Evolutionary conservation across 30 jellyfish, hydroid and myxozoan species (phyloP), one percentile per base, ranked within the genome.

Genomic region (Pseudorhiza aurosa): DNA sequence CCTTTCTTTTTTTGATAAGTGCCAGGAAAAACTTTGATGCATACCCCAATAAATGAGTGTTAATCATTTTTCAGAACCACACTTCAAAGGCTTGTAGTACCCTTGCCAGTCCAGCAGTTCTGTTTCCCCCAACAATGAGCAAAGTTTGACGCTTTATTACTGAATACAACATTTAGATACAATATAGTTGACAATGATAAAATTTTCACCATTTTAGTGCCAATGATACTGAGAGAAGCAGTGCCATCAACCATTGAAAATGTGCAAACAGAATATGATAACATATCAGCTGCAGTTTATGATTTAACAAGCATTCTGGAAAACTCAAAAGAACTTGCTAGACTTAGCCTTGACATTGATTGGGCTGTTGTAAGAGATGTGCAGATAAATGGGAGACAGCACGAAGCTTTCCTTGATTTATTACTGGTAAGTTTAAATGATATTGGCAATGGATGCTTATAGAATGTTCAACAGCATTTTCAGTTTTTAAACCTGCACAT

Each of bases 341-440:
- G 69, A 24, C 46, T 90, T 27, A 72, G 83, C 32, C 14, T 44
- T 26, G 58, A 83, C 17, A 70, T 77, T 37, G 80, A 78, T 25
- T 90, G 96, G 96, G 83, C 32, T 2, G 65, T 50, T 32, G 39
- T 90, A 60, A 76, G 79, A 36, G 98, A 91, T 58, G 74, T 90
- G 21, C 98, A 91, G 27, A 59, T 85, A 62, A 84, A 85, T 85
- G 81, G 90, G 6, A 60, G 98, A 40, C 98, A 91, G 68, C 98
- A 83, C 70, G 96, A 91, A 69, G 83, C 81, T 11, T 85, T 91
- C 64, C 58, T 91, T 4, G 62, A 65, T 53, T 40, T 91, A 24
- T 72, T 91, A 21, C 63, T 59, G 90, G 98, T 91, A 57, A 77
- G 83, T 24, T n/a, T n/a, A n/a, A n/a, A n/a, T n/a, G n/a, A n/a